Evolutionary conservation across 2,797 vertebrate species (phyloP).

Genomic region (Protonibea diacanthus): DNA sequence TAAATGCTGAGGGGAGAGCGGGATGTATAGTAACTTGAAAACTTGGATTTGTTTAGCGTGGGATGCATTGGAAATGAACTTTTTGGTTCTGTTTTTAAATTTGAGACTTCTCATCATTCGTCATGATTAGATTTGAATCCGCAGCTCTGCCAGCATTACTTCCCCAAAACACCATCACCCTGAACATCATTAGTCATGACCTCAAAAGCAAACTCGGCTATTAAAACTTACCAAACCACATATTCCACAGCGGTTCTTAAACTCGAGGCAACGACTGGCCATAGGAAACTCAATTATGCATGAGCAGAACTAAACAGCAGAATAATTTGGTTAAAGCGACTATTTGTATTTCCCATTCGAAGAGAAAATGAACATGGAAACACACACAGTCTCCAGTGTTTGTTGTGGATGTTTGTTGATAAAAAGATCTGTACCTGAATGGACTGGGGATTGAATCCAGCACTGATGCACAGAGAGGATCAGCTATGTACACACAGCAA

Average conservation of each 20-base stretch:
- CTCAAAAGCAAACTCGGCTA: slow-evolving; percentile 40
- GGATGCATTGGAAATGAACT: slow-evolving; percentile 28
- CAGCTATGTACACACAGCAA: slow-evolving; percentile 49
- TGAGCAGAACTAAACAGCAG: slow-evolving; percentile 31
- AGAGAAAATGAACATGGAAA: slow-evolving; percentile 12
- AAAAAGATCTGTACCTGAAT: slow-evolving; percentile 25
- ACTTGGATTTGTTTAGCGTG: slow-evolving; percentile 9
- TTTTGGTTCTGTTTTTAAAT: neutral
- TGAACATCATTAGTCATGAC: slow-evolving; percentile 42
- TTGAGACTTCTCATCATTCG: slow-evolving; percentile 11
- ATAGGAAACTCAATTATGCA: slow-evolving; percentile 46
- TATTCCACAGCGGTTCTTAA: slow-evolving; percentile 28
- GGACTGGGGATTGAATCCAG: slow-evolving; percentile 23
- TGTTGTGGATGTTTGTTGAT: neutral
- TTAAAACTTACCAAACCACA: slow-evolving; percentile 47
- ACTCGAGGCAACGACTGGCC: slow-evolving; percentile 42
- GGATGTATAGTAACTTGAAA: slow-evolving; percentile 26
- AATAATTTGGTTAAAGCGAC: slow-evolving; percentile 40
- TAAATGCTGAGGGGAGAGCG: slow-evolving; percentile 29
- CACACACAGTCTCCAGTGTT: neutral
- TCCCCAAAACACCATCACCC: slow-evolving; percentile 37
- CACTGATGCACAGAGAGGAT: slow-evolving; percentile 45
- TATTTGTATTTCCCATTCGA: slow-evolving; percentile 30
- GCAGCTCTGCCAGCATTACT: slow-evolving; percentile 31
- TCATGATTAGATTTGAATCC: slow-evolving; percentile 31